Evolutionary conservation across 2,888 invertebrate genomes (phyloP).

Genomic region (Plagiodera versicolora): DNA sequence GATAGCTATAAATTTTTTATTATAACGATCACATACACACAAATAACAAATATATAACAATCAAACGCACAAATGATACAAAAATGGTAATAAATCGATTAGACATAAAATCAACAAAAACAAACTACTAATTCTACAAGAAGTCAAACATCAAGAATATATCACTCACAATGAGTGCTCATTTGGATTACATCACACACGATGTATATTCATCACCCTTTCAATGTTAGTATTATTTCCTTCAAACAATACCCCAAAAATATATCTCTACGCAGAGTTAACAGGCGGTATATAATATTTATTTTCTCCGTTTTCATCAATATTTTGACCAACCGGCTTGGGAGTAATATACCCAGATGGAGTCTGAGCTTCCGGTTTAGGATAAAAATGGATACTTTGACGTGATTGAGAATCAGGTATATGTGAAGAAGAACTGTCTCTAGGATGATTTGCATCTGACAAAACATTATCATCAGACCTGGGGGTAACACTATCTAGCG

Average conservation of each 20-base stretch:
- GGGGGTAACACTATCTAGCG: background rate
- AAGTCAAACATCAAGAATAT: no score
- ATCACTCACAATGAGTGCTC: no score
- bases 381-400: background rate
- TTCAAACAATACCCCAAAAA: background rate
- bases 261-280: background rate
- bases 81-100: no score
- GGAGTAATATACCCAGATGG: background rate
- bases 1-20: no score
- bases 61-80: no score
- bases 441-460: background rate
- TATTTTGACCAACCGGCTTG: background rate
- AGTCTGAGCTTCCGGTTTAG: background rate
- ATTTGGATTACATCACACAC: background rate
- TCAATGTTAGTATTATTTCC: background rate
- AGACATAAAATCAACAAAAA: no score
- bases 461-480: no score
- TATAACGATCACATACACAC: no score
- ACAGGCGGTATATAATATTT: slow-evolving; percentile 4
- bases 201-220: background rate
- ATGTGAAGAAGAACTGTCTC: background rate
- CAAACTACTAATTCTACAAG: no score
- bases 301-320: background rate
- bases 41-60: no score
- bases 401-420: background rate